These are phyloP conservation scores for Daktulosphaira vitifoliae DNA, from an alignment of 1,140 invertebrate genomes.

Conservation along the genomic window DNA sequence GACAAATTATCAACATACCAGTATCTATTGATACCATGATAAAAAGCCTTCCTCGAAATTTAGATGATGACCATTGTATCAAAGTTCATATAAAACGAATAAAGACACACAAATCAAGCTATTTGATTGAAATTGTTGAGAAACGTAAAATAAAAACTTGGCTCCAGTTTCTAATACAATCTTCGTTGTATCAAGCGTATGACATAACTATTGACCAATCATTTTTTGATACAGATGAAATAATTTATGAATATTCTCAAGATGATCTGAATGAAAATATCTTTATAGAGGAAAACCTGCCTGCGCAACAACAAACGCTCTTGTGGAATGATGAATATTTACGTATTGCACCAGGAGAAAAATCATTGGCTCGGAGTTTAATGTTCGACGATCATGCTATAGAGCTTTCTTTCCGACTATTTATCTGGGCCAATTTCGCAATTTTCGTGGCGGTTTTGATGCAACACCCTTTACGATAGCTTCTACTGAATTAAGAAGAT, in stretches of 20 bases:
- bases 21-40: constrained; percentile 4
- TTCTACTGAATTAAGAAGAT: constrained; percentile 38
- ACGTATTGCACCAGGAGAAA: constrained; percentile 40
- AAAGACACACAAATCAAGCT: background rate
- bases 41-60: background rate
- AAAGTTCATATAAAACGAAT: constrained; percentile 10
- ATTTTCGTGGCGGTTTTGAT: constrained; percentile 37
- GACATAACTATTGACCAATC: background rate
- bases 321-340: constrained; percentile 42
- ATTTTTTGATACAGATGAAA: background rate
- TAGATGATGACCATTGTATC: constrained; percentile 3
- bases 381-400: constrained; percentile 41
- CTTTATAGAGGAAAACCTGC: constrained; percentile 38
- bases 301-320: constrained; percentile 41
- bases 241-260: background rate
- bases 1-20: constrained; percentile 7
- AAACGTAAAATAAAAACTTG: constrained; percentile 1
- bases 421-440: constrained; percentile 41
- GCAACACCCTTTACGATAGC: constrained; percentile 38
- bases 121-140: background rate
- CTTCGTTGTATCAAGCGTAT: background rate
- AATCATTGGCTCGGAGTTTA: constrained; percentile 36
- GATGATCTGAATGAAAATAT: constrained; percentile 37
- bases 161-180: background rate
- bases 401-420: constrained; percentile 43